A percentile compares a stretch with the other conserved stretches of the same genome.
These are phyloP conservation scores for Zosterops japonicus DNA, from an alignment of 2,113 vertebrate genomes.

Conservation along the genomic window DNA sequence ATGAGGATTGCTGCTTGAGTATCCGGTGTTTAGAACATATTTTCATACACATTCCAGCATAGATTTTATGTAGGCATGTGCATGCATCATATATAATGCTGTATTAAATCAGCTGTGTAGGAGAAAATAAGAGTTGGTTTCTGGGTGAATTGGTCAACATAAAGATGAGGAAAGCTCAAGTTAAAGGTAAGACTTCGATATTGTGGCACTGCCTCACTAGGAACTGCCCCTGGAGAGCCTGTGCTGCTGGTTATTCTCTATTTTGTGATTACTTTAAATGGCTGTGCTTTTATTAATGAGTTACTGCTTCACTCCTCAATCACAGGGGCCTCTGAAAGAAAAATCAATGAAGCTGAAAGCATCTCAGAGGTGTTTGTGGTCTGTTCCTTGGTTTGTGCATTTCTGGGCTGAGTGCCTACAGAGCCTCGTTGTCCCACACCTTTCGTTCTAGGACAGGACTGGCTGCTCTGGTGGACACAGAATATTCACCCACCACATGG, in stretches of 20 bases:
- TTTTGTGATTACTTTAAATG: background rate
- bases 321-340: background rate
- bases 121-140: background rate
- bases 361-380: background rate
- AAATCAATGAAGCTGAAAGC: background rate
- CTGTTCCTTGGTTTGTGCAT: background rate
- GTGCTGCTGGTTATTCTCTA: background rate
- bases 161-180: background rate
- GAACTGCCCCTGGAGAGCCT: background rate
- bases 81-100: background rate
- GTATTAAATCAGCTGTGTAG: constrained; percentile 2
- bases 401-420: background rate
- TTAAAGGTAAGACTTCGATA: background rate
- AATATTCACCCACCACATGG: background rate
- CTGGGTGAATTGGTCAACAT: background rate
- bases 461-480: background rate
- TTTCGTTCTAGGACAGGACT: background rate
- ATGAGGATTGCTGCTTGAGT: background rate
- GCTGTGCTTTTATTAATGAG: constrained; percentile 6
- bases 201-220: background rate
- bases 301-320: background rate
- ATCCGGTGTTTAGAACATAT: background rate
- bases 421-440: background rate
- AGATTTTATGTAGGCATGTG: background rate
- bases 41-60: background rate